Evolutionary conservation across 2,888 invertebrate genomes (phyloP).

Genomic region (Tethea ocularis): DNA sequence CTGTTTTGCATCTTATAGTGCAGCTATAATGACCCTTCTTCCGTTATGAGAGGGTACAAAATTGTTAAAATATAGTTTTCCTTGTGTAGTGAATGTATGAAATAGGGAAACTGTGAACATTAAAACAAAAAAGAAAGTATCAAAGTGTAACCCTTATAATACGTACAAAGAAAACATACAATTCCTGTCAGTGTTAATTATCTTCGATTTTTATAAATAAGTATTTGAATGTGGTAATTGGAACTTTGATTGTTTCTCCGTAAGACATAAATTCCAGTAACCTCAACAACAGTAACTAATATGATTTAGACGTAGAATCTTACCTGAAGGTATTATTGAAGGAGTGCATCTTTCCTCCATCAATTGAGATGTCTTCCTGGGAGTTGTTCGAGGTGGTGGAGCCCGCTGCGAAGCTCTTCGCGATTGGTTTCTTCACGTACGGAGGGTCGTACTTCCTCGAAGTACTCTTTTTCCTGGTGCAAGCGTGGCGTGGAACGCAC

Average conservation of each 20-base stretch:
- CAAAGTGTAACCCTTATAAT: no score
- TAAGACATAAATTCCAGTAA: background rate
- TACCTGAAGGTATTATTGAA: constrained; percentile 93
- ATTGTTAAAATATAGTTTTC: no score
- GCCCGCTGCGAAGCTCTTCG: constrained; percentile 87
- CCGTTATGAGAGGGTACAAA: no score
- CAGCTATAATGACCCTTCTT: no score
- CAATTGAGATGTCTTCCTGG: constrained; percentile 91
- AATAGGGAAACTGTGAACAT: no score
- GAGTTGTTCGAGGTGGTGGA: constrained; percentile 88
- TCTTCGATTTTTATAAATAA: no score
- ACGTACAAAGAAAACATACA: no score
- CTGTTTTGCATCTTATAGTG: no score
- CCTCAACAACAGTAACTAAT: constrained; percentile 24
- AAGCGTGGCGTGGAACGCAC: constrained; percentile 83
- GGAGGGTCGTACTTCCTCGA: constrained; percentile 95
- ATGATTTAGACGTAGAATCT: constrained; percentile 27
- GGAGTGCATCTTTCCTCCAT: constrained; percentile 92
- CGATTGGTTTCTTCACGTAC: constrained; percentile 92
- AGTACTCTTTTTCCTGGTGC: constrained; percentile 93
- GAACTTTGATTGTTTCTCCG: background rate
- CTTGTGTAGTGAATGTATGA: no score
- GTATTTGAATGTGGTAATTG: no score
- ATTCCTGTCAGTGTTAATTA: no score
- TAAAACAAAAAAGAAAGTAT: no score